Base-by-base conservation (phyloP, 1,140 invertebrate species). In the Yoshiicerus persimilis region DNA sequence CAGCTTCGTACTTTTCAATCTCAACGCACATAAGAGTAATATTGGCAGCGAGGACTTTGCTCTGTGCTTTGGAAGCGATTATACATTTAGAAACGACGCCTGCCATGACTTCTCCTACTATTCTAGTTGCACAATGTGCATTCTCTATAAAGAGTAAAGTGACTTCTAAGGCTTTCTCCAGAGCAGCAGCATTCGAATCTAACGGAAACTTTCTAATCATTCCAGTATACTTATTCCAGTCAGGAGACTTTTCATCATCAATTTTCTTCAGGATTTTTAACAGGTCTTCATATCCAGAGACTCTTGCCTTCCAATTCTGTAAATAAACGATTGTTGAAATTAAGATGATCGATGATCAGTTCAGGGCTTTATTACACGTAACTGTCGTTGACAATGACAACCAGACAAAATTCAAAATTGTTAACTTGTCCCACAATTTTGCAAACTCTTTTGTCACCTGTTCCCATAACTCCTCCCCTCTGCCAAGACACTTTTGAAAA, bases 161-260 rank as follows among this genome's bases (percentile, higher is more conserved):
- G 20, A 97, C 97, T 92, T 99, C 97, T 88, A 99, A 92, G 34
- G 97, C 98, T 94, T 98, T 99, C 92, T 99, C 98, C 93, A 99
- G 98, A 1, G 98, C 98, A 34, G 96, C 95, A 47, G 96, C 98
- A 96, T 99, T 99, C 88, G 96, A 97, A 92, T 99, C 98, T 8
- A 95, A 93, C 0, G 99, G 97, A 95, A 99, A 97, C 92, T 99
- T 99, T 92, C 99, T 99, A 41, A 99, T 94, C n/a, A 99, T 93
- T 5, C 96, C 96, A 1, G 96, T 93, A 93, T 96, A 99, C 92
- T 98, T 98, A 87, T 95, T 96, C 95, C 98, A 99, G 92, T 99
- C 98, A 1, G 97, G 95, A 75, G 96, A 96, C 92, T 99, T 99
- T 92, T 98, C 97, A 93, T 99, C 97, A 88, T 96, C 95, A 88